These are phyloP conservation scores for Rallus crepitans DNA, from an alignment of 2,797 vertebrate species.

Conservation along the genomic window DNA sequence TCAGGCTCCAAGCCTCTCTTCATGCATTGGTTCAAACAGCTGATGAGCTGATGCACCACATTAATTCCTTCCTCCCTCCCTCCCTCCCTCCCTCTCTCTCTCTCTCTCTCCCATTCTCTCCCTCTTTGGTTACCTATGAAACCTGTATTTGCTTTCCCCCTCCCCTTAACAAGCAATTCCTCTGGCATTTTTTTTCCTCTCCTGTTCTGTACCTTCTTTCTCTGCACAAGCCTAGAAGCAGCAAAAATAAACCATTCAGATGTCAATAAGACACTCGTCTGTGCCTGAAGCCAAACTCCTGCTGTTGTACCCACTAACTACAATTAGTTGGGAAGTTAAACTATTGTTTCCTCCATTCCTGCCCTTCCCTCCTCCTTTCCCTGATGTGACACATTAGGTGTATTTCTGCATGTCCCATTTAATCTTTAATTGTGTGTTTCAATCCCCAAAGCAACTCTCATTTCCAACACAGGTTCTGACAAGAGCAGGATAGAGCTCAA, in stretches of 20 bases:
- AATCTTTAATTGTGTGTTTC: neutral
- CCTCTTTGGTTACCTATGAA: neutral
- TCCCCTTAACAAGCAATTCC: neutral
- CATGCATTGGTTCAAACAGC: neutral
- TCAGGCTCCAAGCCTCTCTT: neutral
- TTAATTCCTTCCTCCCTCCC: neutral
- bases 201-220: neutral
- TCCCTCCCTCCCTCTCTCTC: too few species aligned
- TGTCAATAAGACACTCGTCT: neutral
- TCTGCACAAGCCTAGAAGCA: neutral
- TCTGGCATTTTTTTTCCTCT: neutral
- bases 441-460: neutral
- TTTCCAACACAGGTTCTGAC: neutral
- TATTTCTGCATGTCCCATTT: neutral
- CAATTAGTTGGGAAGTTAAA: neutral
- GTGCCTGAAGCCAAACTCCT: neutral
- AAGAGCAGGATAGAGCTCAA: neutral
- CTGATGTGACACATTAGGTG: neutral
- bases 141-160: neutral
- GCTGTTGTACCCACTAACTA: neutral
- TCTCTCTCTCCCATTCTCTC: neutral
- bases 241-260: neutral
- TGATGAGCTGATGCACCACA: neutral
- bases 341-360: neutral
- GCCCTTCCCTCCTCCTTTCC: neutral